phyloP scores from a whole-genome alignment of 2,888 invertebrate species.

The Onthophagus sagittarius region DNA sequence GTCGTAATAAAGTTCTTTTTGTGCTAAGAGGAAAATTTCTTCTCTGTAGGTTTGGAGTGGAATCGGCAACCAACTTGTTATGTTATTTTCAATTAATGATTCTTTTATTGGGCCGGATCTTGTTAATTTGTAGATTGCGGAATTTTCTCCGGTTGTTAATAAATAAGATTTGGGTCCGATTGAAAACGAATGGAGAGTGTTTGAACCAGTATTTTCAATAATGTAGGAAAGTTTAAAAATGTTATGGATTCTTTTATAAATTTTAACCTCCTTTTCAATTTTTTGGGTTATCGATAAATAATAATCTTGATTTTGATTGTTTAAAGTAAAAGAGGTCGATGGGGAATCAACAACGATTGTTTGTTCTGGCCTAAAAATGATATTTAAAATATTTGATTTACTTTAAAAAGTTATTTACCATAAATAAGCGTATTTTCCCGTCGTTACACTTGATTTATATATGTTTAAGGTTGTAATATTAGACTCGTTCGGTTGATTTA shows the following conservation, averaged over 20 bases:
- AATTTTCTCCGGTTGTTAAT: conserved; percentile 41
- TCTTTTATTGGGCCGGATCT: conserved; percentile 33
- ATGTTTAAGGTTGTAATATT: conserved; percentile 4
- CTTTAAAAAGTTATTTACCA: conserved; percentile 28
- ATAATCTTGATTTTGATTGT: conserved; percentile 30
- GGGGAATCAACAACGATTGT: conserved; percentile 34
- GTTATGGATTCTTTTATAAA: conserved; percentile 36
- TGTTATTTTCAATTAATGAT: conserved; percentile 32
- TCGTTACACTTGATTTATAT: conserved; percentile 8
- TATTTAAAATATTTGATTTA: background rate
- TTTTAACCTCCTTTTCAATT: conserved; percentile 26
- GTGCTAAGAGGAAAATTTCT: conserved; percentile 48
- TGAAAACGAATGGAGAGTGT: conserved; percentile 37
- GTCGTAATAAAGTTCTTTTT: conserved; percentile 40
- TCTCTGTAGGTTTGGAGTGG: conserved; percentile 47
- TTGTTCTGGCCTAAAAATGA: conserved; percentile 37
- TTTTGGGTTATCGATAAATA: conserved; percentile 42
- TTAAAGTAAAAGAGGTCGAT: conserved; percentile 36
- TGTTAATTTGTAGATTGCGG: conserved; percentile 41
- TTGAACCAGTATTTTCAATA: conserved; percentile 24
- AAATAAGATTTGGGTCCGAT: conserved; percentile 43
- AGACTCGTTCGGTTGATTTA: conserved; percentile 5
- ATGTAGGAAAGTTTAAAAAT: conserved; percentile 35
- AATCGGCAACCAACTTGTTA: conserved; percentile 43
- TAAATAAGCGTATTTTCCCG: background rate